Conservation (phyloP, 2,888 invertebrate species). For the Tachina grossa region DNA sequence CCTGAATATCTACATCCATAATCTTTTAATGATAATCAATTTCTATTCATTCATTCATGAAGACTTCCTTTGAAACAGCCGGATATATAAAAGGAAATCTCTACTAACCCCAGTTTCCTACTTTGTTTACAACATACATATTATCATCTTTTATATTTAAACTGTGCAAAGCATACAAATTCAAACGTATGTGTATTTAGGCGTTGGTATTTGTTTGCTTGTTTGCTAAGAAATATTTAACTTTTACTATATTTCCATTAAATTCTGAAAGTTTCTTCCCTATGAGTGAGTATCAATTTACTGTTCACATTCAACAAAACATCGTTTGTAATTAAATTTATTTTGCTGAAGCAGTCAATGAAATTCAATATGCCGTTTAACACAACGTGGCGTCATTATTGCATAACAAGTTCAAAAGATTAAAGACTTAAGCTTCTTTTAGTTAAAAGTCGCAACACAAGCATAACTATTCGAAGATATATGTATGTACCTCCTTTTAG, state of each 20-base stretch:
- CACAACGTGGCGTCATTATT: too few species aligned
- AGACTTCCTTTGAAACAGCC: conserved; percentile 5
- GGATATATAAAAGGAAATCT: conserved; percentile 54
- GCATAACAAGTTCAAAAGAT: too few species aligned
- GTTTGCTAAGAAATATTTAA: background rate
- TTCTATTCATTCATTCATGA: background rate
- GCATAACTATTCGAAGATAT: too few species aligned
- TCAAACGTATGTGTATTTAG: background rate
- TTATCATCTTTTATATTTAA: conserved; percentile 8
- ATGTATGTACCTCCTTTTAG: too few species aligned
- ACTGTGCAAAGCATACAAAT: background rate
- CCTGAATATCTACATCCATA: background rate
- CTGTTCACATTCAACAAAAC: background rate
- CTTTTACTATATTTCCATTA: background rate
- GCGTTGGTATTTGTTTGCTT: background rate
- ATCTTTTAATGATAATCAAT: conserved; percentile 24
- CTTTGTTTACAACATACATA: conserved; percentile 3
- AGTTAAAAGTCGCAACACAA: too few species aligned
- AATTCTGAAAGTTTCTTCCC: background rate
- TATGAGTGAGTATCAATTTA: background rate
- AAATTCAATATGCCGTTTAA: background rate
- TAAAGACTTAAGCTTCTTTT: too few species aligned
- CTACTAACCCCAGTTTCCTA: conserved; percentile 47
- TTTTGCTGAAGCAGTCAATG: conserved; percentile 24
- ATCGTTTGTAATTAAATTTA: conserved; percentile 19